Conservation (phyloP, 2,797 vertebrate genomes). For the Chiroxiphia lanceolata region DNA sequence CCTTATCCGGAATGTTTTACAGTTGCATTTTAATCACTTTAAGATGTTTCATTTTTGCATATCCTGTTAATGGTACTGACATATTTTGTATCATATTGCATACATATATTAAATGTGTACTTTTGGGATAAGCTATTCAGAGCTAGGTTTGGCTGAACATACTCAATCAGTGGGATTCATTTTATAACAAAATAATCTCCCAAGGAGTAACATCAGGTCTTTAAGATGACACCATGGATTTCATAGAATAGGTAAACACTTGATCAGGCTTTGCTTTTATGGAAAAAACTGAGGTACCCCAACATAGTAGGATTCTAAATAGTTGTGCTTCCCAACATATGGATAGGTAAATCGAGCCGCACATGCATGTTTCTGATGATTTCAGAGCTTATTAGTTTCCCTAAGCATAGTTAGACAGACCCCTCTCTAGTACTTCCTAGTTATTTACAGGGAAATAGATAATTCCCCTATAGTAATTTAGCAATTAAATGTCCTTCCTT, state of each 20-base stretch:
- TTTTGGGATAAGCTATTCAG: background rate
- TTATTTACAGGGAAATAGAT: background rate
- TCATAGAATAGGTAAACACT: background rate
- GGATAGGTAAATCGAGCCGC: background rate
- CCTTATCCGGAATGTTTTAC: background rate
- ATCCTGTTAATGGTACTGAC: background rate
- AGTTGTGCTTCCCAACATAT: background rate
- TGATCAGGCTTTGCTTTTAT: background rate
- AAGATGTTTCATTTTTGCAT: background rate
- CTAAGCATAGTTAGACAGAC: background rate
- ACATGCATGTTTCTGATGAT: background rate
- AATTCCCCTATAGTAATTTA: background rate
- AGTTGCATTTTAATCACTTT: conserved; percentile 22
- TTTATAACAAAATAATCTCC: background rate
- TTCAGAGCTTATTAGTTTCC: background rate
- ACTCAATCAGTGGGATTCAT: background rate
- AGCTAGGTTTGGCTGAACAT: background rate
- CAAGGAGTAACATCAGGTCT: background rate
- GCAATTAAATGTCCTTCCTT: background rate
- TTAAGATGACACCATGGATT: background rate
- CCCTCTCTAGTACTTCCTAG: background rate
- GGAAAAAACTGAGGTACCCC: background rate
- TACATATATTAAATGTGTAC: background rate
- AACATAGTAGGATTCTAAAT: background rate
- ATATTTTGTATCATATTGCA: background rate